Evolutionary conservation across 2,888 invertebrate species (phyloP).

Genomic region (Serripes groenlandicus): DNA sequence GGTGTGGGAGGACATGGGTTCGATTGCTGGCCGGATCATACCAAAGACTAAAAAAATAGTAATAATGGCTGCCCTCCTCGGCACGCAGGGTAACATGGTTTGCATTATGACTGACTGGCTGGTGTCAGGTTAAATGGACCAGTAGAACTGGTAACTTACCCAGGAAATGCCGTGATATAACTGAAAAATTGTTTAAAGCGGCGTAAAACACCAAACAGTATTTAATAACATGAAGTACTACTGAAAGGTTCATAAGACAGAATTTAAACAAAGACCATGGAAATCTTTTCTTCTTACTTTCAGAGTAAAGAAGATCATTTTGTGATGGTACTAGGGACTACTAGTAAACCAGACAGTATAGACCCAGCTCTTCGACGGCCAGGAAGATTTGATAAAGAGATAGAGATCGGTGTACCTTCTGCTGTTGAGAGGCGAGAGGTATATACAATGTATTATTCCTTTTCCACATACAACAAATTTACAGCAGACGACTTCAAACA

Average conservation of each 20-base stretch:
- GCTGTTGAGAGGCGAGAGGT: constrained; percentile 81
- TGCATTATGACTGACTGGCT: no score
- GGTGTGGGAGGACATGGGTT: no score
- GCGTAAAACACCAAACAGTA: no score
- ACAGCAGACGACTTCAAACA: background rate
- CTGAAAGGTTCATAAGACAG: background rate
- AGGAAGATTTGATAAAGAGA: constrained; percentile 90
- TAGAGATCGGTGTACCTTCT: constrained; percentile 85
- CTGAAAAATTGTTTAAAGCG: no score
- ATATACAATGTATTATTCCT: constrained; percentile 19
- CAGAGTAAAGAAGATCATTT: constrained; percentile 52
- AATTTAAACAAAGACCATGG: background rate
- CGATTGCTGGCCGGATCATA: no score
- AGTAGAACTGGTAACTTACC: no score
- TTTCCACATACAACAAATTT: background rate
- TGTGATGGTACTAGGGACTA: constrained; percentile 92
- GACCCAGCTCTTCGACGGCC: constrained; percentile 92
- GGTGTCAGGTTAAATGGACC: no score
- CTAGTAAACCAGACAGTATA: constrained; percentile 92
- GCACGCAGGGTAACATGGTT: no score
- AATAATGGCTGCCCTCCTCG: no score
- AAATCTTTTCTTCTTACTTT: background rate
- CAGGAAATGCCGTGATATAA: no score
- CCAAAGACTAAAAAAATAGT: no score
- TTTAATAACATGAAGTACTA: background rate